Evolutionary conservation across 2,888 invertebrate species (phyloP).

Genomic region (Oscheius sp.): DNA sequence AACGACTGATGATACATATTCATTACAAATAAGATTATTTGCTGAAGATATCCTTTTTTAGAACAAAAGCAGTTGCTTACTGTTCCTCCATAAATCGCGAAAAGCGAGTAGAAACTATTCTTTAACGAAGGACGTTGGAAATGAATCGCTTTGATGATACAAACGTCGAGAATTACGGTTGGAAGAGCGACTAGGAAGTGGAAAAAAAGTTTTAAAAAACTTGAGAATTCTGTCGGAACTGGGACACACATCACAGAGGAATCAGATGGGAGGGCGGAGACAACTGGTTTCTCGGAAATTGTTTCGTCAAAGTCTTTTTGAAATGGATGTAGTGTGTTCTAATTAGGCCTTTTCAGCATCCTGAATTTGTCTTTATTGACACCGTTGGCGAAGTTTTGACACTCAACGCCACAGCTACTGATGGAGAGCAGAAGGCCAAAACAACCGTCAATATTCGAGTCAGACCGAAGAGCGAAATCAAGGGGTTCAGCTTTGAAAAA

Average conservation of each 20-base stretch:
- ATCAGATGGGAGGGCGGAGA: background rate
- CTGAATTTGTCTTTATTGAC: constrained; percentile 41
- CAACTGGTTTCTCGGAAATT: background rate
- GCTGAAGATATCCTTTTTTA: no score
- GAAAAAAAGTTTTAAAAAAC: background rate
- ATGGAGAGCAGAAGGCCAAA: constrained; percentile 12
- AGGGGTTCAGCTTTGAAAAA: constrained; percentile 14
- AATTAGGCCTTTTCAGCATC: constrained; percentile 43
- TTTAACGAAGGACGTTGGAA: background rate
- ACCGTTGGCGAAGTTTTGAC: constrained; percentile 38
- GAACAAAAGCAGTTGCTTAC: no score
- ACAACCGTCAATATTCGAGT: constrained; percentile 13
- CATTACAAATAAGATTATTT: no score
- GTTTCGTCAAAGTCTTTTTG: background rate
- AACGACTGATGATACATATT: background rate
- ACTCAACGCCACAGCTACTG: constrained; percentile 38
- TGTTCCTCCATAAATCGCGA: background rate
- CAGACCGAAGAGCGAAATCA: background rate
- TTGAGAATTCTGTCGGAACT: no score
- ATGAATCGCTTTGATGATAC: background rate
- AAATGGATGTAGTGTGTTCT: no score
- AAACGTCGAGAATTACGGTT: background rate
- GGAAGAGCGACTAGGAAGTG: background rate
- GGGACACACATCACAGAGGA: no score
- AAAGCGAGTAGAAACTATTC: background rate